A percentile compares a stretch with the other conserved stretches of the same genome.
Conservation (phyloP, 2,113 vertebrate genomes). For the Indicator indicator region DNA sequence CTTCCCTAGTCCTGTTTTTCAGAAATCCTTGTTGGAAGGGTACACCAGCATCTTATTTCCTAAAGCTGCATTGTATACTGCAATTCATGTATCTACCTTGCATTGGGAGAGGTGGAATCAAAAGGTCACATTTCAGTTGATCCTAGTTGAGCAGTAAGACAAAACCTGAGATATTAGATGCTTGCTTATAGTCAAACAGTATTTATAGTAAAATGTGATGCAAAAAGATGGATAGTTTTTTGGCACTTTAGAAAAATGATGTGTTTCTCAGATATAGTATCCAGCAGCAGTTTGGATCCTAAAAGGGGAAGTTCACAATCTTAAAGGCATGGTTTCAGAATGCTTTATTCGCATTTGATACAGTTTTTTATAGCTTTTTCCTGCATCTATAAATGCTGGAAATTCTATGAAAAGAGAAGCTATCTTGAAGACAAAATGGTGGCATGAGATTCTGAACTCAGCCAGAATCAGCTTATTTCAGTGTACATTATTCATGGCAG, state of each 20-base stretch:
- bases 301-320: background rate
- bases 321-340: background rate
- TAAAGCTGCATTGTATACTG: background rate
- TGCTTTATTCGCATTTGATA: background rate
- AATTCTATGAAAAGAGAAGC: background rate
- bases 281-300: background rate
- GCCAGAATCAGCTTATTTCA: background rate
- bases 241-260: background rate
- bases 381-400: background rate
- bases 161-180: background rate
- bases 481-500: background rate
- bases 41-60: background rate
- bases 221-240: background rate
- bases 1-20: background rate
- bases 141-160: background rate
- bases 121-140: background rate
- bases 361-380: background rate
- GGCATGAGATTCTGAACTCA: background rate
- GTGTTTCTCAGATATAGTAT: background rate
- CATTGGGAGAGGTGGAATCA: background rate
- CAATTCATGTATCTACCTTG: background rate
- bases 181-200: background rate
- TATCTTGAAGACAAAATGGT: background rate
- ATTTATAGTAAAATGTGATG: background rate
- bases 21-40: background rate